Percentiles rank a stretch among this genome's conserved stretches.
phyloP scores from a whole-genome alignment of 2,888 invertebrate genomes.

The Cyrtodaria siliqua region DNA sequence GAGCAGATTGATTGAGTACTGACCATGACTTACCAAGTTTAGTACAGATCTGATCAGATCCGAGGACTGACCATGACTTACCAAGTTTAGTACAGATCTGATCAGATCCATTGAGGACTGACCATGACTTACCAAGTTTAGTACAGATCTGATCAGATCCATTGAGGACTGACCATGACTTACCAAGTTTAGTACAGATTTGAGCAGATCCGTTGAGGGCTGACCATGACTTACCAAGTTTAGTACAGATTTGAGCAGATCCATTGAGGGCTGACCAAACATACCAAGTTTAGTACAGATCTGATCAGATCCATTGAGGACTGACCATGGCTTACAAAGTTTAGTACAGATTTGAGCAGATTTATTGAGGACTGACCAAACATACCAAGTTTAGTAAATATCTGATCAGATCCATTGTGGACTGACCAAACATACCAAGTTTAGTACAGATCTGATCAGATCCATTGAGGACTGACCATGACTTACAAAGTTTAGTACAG shows the following conservation, averaged over 20 bases:
- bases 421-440: too few species aligned
- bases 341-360: slow-evolving; percentile 87
- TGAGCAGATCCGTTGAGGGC: slow-evolving; percentile 86
- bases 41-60: too few species aligned
- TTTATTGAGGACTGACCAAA: slow-evolving; percentile 87
- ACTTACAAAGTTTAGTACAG: too few species aligned
- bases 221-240: slow-evolving; percentile 87
- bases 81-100: too few species aligned
- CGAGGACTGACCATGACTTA: too few species aligned
- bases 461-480: too few species aligned
- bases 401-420: too few species aligned
- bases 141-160: slow-evolving; percentile 86
- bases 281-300: too few species aligned
- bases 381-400: too few species aligned
- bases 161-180: slow-evolving; percentile 86
- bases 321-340: slow-evolving; percentile 87
- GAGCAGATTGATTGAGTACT: slow-evolving; percentile 86
- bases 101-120: too few species aligned
- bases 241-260: slow-evolving; percentile 87
- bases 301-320: too few species aligned
- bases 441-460: too few species aligned
- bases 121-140: slow-evolving; percentile 86
- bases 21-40: slow-evolving; percentile 86
- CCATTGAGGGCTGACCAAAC: slow-evolving; percentile 86
- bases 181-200: slow-evolving; percentile 87